A percentile compares a stretch with the other conserved stretches of the same genome.
Evolutionary conservation across 2,888 invertebrate genomes (phyloP).

Genomic region (Agrochola circellaris): DNA sequence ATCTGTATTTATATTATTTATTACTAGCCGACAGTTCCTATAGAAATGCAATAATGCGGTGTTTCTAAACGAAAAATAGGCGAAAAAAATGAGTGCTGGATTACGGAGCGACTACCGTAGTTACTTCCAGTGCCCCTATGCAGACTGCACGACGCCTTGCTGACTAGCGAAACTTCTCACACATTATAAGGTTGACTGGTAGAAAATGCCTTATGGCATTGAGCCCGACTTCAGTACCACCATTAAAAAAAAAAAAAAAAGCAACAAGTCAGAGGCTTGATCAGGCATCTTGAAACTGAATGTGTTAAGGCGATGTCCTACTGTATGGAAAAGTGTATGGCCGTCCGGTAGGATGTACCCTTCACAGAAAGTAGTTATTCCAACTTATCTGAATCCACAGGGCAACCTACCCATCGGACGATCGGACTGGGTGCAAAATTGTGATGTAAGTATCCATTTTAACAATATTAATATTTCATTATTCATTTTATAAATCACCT

Average conservation of each 20-base stretch:
- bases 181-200: too few relatives aligned
- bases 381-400: slow-evolving; percentile 58
- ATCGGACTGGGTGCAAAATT: slow-evolving; percentile 56
- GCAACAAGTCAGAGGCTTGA: background rate
- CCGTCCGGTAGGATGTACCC: slow-evolving; percentile 19
- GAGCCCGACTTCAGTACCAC: too few relatives aligned
- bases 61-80: too few relatives aligned
- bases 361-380: slow-evolving; percentile 45
- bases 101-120: too few relatives aligned
- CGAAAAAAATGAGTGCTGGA: too few relatives aligned
- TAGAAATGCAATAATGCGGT: too few relatives aligned
- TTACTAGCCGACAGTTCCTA: too few relatives aligned
- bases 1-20: too few relatives aligned
- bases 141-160: background rate
- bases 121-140: too few relatives aligned
- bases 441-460: slow-evolving; percentile 52
- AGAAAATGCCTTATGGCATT: background rate
- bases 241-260: background rate
- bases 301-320: background rate
- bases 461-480: slow-evolving; percentile 6
- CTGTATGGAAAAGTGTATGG: slow-evolving; percentile 1
- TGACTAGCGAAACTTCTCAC: background rate
- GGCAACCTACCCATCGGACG: slow-evolving; percentile 61
- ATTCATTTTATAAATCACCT: background rate
- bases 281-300: background rate